Conservation (phyloP, 2,888 invertebrate species). For the Orthosia gracilis region DNA sequence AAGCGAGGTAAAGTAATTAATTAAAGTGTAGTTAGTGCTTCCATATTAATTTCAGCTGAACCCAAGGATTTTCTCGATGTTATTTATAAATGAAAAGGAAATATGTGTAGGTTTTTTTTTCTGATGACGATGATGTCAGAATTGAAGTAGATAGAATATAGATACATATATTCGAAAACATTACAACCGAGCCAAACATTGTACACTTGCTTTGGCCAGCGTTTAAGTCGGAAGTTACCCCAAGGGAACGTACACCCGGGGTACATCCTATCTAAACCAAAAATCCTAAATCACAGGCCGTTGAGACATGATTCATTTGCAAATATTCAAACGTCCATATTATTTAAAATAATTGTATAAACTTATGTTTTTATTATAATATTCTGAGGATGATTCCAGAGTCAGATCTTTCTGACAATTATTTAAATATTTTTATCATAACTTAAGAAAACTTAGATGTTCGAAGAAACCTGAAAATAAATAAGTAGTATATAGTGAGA, state of each 20-base stretch:
- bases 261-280: not conserved
- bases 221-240: too few relatives aligned
- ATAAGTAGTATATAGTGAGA: too few relatives aligned
- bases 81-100: slow-evolving; percentile 29
- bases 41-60: slow-evolving; percentile 40
- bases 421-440: too few relatives aligned
- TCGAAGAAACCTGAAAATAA: not conserved
- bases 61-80: slow-evolving; percentile 35
- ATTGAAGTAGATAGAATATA: not conserved
- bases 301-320: not conserved
- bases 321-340: too few relatives aligned
- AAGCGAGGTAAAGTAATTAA: slow-evolving; percentile 55
- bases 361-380: too few relatives aligned
- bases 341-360: too few relatives aligned
- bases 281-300: not conserved
- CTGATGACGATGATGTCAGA: slow-evolving; percentile 15
- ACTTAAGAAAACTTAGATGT: too few relatives aligned
- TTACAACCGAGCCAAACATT: not conserved
- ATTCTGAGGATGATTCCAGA: too few relatives aligned
- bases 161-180: not conserved
- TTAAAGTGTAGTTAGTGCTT: slow-evolving; percentile 29
- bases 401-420: too few relatives aligned
- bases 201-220: not conserved
- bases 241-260: not conserved
- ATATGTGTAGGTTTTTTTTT: slow-evolving; percentile 18